Percentiles rank a stretch among this genome's conserved stretches.
Conservation (phyloP, 92 coral and sea anemone genomes). For the Phenganax stokvisi region DNA sequence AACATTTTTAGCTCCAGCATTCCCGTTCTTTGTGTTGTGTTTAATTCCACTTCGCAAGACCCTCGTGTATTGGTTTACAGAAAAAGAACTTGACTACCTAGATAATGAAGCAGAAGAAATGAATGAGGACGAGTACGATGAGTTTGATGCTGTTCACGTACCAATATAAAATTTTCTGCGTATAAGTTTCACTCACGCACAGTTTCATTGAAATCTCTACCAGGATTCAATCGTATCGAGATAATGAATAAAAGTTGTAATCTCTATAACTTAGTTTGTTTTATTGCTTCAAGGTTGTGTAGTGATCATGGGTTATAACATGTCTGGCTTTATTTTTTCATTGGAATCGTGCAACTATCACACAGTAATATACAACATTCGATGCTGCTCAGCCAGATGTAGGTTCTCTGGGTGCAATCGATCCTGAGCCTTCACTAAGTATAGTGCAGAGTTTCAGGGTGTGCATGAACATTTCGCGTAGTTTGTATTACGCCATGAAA, state of each 20-base stretch:
- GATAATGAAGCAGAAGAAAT: slow-evolving; percentile 89
- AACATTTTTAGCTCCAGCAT: slow-evolving; percentile 65
- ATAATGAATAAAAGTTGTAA: background rate
- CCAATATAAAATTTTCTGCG: slow-evolving; percentile 52
- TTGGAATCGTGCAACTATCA: too few species aligned
- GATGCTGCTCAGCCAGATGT: too few species aligned
- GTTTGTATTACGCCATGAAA: too few species aligned
- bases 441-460: too few species aligned
- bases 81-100: slow-evolving; percentile 68
- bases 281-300: too few species aligned
- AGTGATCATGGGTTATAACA: too few species aligned
- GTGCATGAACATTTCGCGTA: too few species aligned
- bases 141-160: slow-evolving; percentile 78
- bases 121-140: slow-evolving; percentile 87
- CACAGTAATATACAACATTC: too few species aligned
- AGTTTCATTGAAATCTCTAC: background rate
- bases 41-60: slow-evolving; percentile 76
- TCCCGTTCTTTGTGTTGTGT: slow-evolving; percentile 83
- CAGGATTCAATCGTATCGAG: background rate
- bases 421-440: too few species aligned
- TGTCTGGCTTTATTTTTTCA: too few species aligned
- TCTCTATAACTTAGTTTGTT: too few species aligned
- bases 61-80: slow-evolving; percentile 69
- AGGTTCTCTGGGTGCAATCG: too few species aligned
- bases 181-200: background rate